phyloP scores from a whole-genome alignment of 2,113 vertebrate species.

The Tilapia sparmanii region DNA sequence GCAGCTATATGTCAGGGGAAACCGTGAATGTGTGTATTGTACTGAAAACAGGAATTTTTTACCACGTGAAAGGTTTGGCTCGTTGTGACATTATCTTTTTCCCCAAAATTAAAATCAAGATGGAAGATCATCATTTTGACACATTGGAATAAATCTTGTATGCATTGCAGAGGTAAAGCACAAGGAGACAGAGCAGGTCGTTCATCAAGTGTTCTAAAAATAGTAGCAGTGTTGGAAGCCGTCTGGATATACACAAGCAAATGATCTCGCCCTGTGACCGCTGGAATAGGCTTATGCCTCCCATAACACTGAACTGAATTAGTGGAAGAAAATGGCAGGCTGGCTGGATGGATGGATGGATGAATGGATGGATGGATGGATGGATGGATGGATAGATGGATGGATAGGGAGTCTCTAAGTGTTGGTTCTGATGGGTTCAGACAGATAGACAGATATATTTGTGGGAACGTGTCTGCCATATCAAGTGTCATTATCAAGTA shows the following conservation, averaged over 20 bases:
- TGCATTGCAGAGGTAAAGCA: background rate
- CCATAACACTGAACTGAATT: background rate
- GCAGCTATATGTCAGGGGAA: background rate
- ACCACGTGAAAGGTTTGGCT: background rate
- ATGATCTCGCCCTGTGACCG: fast-evolving
- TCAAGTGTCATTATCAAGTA: background rate
- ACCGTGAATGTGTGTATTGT: background rate
- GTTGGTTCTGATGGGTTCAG: background rate
- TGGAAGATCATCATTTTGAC: background rate
- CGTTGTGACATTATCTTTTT: fast-evolving
- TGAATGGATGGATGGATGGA: no score
- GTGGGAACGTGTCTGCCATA: background rate
- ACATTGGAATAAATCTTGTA: background rate
- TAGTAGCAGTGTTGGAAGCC: background rate
- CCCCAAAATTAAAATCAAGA: background rate
- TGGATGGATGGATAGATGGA: fast-evolving
- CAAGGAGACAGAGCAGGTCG: background rate
- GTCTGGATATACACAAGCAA: background rate
- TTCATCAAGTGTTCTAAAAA: background rate
- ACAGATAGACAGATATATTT: background rate
- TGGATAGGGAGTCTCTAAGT: background rate
- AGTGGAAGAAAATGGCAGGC: background rate
- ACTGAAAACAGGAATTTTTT: background rate
- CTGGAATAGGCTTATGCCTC: background rate
- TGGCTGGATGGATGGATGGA: fast-evolving